phyloP scores from a whole-genome alignment of 2,888 invertebrate species.

The Lasioglossum zephyrum region DNA sequence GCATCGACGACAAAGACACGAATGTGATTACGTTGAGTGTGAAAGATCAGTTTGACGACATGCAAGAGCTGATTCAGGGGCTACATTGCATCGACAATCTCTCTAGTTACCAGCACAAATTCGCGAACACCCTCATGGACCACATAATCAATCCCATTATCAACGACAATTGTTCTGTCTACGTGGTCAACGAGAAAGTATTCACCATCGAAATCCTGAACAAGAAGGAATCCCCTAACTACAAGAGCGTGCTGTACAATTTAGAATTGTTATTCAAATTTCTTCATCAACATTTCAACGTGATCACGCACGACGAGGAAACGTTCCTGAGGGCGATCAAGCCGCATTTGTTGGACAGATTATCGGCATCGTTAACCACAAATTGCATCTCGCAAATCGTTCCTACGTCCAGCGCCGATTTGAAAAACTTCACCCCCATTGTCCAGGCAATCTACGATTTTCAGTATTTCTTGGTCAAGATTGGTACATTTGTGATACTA shows the following conservation, averaged over 20 bases:
- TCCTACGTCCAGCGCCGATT: slow-evolving; percentile 90
- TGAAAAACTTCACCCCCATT: slow-evolving; percentile 88
- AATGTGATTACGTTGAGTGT: slow-evolving; percentile 61
- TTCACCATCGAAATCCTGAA: slow-evolving; percentile 84
- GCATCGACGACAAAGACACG: slow-evolving; percentile 48
- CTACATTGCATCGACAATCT: slow-evolving; percentile 84
- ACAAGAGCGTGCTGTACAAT: slow-evolving; percentile 86
- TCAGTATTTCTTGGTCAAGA: slow-evolving; percentile 87
- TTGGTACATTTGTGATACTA: slow-evolving; percentile 79
- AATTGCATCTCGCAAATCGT: slow-evolving; percentile 91
- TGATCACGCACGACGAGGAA: slow-evolving; percentile 83
- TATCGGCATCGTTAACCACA: slow-evolving; percentile 88
- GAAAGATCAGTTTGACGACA: slow-evolving; percentile 71
- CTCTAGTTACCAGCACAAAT: slow-evolving; percentile 85
- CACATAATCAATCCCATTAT: slow-evolving; percentile 87
- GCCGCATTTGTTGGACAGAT: slow-evolving; percentile 85
- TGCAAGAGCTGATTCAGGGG: slow-evolving; percentile 83
- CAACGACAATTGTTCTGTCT: slow-evolving; percentile 84
- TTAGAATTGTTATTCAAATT: slow-evolving; percentile 86
- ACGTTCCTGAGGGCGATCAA: slow-evolving; percentile 86
- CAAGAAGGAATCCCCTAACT: slow-evolving; percentile 83
- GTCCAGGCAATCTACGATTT: slow-evolving; percentile 88
- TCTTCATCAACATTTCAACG: slow-evolving; percentile 86
- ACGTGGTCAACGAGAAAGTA: slow-evolving; percentile 81
- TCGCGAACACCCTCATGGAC: slow-evolving; percentile 87